Evolutionary conservation across 1,140 invertebrate genomes (phyloP), one percentile per base, ranked within the genome.

Genomic region (Copidosoma floridanum): DNA sequence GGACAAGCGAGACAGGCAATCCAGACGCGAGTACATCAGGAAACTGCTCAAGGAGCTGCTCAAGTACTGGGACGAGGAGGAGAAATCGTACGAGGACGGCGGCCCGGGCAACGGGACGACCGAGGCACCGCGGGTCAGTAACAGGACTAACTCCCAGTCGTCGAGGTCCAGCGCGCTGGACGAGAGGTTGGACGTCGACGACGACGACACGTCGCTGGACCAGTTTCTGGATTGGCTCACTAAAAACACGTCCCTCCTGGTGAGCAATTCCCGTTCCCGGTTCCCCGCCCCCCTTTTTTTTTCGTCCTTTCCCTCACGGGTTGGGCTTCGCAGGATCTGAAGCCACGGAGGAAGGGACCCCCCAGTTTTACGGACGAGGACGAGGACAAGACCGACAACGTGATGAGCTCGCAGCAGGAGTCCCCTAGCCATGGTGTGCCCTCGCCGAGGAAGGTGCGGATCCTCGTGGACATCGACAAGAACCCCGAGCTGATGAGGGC

Each of bases 391-490:
- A 21, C 23, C 12, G 10, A 10, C 26, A 23, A 29, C 14, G 11
- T 5, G 26, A 51, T 35, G n/a, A 48, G 16, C 14, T 16, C 18
- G 27, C 12, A 18, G 16, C 37, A n/a, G n/a, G n/a, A n/a, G n/a
- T n/a, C n/a, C n/a, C n/a, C n/a, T n/a, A n/a, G n/a, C n/a, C n/a
- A n/a, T n/a, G n/a, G n/a, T n/a, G n/a, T n/a, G n/a, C n/a, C n/a
- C n/a, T n/a, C n/a, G n/a, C n/a, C n/a, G n/a, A n/a, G n/a, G n/a
- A 50, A 53, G 40, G 29, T 63, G 21, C 61, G 55, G 6, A 18
- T 61, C 3, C 47, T 52, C 11, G 46, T 59, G 1, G 57, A 65
- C 20, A 46, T 61, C 1, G 55, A 63, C 11, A 63, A 63, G 24
- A 46, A 57, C 41, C 61, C 61, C 0, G 55, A 63, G 16, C 6